These are phyloP conservation scores for Hermetia illucens DNA, from an alignment of 1,140 invertebrate genomes.

Conservation along the genomic window DNA sequence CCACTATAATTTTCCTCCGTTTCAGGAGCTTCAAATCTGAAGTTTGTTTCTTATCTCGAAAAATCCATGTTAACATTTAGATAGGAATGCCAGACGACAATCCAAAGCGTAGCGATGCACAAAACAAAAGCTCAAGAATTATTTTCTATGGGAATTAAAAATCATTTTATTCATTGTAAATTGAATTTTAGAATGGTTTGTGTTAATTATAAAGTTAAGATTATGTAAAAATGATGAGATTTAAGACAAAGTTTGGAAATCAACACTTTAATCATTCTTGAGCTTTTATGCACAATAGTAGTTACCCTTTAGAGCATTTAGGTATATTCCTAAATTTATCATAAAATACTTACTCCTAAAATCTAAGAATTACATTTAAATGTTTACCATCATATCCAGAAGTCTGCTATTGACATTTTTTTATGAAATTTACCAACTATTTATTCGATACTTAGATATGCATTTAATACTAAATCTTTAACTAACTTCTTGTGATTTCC, in stretches of 20 bases:
- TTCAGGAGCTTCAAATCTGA: neutral
- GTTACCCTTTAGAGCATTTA: neutral
- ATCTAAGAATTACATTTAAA: too few species aligned
- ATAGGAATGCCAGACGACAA: constrained; percentile 4
- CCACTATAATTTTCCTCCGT: neutral
- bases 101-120: constrained; percentile 2
- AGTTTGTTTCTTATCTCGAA: too few species aligned
- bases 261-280: neutral
- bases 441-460: too few species aligned
- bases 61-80: constrained; percentile 3
- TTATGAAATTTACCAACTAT: too few species aligned
- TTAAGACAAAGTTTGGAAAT: too few species aligned
- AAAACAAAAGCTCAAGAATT: neutral
- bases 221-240: too few species aligned
- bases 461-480: too few species aligned
- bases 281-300: neutral
- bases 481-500: too few species aligned
- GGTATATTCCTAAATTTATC: too few species aligned
- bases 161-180: neutral
- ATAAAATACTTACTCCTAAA: too few species aligned
- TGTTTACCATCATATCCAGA: too few species aligned
- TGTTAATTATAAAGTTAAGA: neutral
- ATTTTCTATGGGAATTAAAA: neutral
- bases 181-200: neutral
- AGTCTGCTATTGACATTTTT: too few species aligned